Evolutionary conservation across 23 tunicate genomes (phyloP), one percentile per base, ranked within the genome.

Genomic region (Aplidium turbinatum): DNA sequence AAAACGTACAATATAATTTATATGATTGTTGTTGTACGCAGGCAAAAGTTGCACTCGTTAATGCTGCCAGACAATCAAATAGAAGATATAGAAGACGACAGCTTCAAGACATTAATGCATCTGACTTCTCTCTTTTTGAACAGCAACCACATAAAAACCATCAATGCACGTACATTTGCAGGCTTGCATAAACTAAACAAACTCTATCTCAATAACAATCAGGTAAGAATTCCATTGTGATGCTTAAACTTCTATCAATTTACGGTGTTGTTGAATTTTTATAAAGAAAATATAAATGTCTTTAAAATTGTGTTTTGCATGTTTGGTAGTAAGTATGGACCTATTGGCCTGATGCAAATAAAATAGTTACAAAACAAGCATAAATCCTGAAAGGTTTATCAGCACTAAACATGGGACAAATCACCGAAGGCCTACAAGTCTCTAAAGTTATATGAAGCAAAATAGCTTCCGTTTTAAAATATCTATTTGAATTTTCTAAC

Each of bases 11-110:
- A 25, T 16, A 54, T 5, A 5, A 20, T 25, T 54, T n/a, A 54
- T 6, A 16, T 54, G 19, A 42, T 54, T 38, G 20, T 25, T 52
- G 50, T 79, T 7, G 53, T 65, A 52, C 47, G 31, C 65, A 85
- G 92, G 79, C 78, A 48, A 63, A 61, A 58, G 13, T 65, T 85
- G 3, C 38, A 48, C 9, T 65, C 33, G 3, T 72, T 91, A 21
- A 78, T 67, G 25, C 57, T 91, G n/a, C 68, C 91, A 66, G 77
- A 82, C 5, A 91, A 91, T 51, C 38, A 74, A 33, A 79, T 91
- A 4, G 26, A 39, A 30, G 30, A 35, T 30, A 48, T 91, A 1
- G 81, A 78, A 66, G 74, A 77, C 23, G 33, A 58, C 24, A 34
- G 82, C 20, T 91, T 91, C 47, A n/a, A 47, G 0, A 68, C 79